Base-by-base conservation (phyloP, 2,888 invertebrate species). In the Polymixis lichenea region DNA sequence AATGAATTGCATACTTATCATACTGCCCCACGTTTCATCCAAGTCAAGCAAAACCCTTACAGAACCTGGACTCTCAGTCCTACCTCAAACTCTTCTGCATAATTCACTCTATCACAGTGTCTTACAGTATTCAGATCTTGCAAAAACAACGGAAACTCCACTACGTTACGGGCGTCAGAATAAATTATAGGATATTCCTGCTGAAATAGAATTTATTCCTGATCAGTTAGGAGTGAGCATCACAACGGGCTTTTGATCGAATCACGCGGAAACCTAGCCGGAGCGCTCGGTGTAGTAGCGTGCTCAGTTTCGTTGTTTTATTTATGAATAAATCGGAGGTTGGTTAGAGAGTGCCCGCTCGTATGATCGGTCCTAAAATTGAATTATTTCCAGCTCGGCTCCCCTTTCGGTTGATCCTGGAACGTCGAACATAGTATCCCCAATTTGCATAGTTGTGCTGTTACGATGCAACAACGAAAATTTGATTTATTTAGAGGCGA, bases 361-460 rank as follows among this genome's bases (percentile, higher is more conserved):
- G 90, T 91, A 90, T 92, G 92, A 93, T 93, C 91, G 90, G 83
- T 78, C 89, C 90, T 89, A 91, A 93, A 95, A 94, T 94, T 93
- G 91, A 94, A 94, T 94, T 93, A 94, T 92, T 92, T 89, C 89
- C 91, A 88, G 83, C 84, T 88, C 87, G 85, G 78, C 86, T 90
- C 88, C 80, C 83, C 87, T 85, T 88, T 87, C 82, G 64, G 82
- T 78, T 88, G 86, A 87, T 83, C 81, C 85, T 70, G 51, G 80
- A 71, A 82, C 76, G 78, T 78, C 77, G 74, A 85, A 84, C 80
- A 80, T 82, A 81, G 82, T 85, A 88, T 85, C 73, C 87, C 81
- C 85, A 89, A 93, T 93, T 92, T 92, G 90, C 91, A 92, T 93
- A 88, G 87, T 87, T 87, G 80, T 86, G 82, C 82, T 84, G 85